phyloP scores from a whole-genome alignment of 2,113 vertebrate genomes.

The Stegostoma tigrinum region DNA sequence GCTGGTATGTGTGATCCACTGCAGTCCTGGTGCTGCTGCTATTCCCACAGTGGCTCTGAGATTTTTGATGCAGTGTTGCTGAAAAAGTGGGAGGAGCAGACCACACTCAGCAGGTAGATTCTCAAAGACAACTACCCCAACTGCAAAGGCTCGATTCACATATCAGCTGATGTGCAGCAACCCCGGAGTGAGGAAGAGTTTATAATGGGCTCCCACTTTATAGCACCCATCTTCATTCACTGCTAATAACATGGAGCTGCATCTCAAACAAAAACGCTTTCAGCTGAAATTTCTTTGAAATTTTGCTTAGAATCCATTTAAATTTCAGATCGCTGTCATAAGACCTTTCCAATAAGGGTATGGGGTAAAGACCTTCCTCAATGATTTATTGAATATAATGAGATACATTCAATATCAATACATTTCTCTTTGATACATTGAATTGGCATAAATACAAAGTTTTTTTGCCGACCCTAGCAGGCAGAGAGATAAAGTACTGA shows the following conservation, averaged over 20 bases:
- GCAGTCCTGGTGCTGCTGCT: neutral
- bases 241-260: neutral
- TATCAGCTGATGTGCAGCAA: neutral
- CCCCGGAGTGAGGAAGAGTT: neutral
- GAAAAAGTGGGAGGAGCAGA: neutral
- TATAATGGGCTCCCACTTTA: neutral
- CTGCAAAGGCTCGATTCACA: neutral
- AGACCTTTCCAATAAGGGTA: neutral
- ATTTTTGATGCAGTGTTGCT: neutral
- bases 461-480: constrained; percentile 64
- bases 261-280: neutral
- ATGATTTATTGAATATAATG: constrained; percentile 86
- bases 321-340: neutral
- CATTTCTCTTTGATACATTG: constrained; percentile 70
- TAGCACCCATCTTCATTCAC: neutral
- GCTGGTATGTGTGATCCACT: neutral
- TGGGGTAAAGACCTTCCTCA: constrained; percentile 71
- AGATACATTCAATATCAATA: constrained; percentile 87
- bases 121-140: neutral
- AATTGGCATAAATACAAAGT: constrained; percentile 77
- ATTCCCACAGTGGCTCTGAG: neutral
- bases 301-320: neutral
- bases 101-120: neutral
- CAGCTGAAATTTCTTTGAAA: neutral
- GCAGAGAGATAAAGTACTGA: constrained; percentile 61